A percentile compares a stretch with the other conserved stretches of the same genome.
These are phyloP conservation scores for Chlamydotis undulata DNA, from an alignment of 2,113 vertebrate species.

Conservation along the genomic window DNA sequence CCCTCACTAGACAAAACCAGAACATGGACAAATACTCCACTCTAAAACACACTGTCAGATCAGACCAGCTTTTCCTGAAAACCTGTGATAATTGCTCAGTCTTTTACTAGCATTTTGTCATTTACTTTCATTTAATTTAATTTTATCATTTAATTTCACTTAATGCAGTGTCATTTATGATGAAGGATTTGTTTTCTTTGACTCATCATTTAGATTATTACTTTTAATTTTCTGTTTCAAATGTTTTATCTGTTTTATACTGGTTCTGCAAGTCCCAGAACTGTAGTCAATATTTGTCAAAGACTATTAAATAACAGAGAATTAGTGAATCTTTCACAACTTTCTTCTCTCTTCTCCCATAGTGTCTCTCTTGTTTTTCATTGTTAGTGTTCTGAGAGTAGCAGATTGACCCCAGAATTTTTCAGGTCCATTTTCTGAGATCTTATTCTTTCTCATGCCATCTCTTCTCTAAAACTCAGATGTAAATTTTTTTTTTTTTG, in stretches of 20 bases:
- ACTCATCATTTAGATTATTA: conserved; percentile 30
- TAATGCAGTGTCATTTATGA: conserved; percentile 43
- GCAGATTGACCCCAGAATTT: not conserved
- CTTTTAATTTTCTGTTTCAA: conserved; percentile 30
- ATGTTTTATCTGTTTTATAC: not conserved
- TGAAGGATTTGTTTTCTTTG: conserved; percentile 25
- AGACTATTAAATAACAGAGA: not conserved
- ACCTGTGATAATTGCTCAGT: conserved; percentile 22
- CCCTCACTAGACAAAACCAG: no score
- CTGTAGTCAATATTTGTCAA: not conserved
- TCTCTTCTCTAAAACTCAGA: not conserved
- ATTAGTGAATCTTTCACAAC: not conserved
- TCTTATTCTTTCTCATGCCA: not conserved
- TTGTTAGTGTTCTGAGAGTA: not conserved
- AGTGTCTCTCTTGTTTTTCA: not conserved
- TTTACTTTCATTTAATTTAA: conserved; percentile 46
- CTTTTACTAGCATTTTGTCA: conserved; percentile 46
- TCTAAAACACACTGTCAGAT: conserved; percentile 8
- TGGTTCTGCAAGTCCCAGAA: not conserved
- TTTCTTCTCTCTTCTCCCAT: not conserved
- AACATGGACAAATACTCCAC: not conserved
- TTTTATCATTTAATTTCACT: conserved; percentile 62
- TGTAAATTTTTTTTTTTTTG: not conserved
- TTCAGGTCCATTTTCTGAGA: not conserved
- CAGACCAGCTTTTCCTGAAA: conserved; percentile 50